Evolutionary conservation across 2,113 vertebrate genomes (phyloP).

Genomic region (Macrotus californicus): DNA sequence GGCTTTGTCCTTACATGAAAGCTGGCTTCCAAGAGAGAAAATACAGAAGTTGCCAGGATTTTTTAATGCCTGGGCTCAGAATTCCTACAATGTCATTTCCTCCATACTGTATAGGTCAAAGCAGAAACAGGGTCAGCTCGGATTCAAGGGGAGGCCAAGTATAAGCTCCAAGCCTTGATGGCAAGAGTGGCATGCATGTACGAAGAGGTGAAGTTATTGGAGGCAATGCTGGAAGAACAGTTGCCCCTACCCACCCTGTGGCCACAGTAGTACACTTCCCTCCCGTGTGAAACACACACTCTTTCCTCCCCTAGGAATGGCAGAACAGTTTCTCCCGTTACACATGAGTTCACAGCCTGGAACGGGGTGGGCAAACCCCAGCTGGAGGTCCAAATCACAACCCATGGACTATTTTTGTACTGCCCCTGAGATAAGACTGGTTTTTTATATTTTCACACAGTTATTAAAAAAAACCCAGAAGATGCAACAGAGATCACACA

Average conservation of each 20-base stretch:
- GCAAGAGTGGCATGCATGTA: background rate
- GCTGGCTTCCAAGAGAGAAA: background rate
- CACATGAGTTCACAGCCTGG: background rate
- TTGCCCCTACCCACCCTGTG: background rate
- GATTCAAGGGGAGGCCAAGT: background rate
- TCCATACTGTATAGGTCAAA: background rate
- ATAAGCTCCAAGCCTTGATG: background rate
- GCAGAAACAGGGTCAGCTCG: background rate
- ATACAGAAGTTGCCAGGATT: background rate
- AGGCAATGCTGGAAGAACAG: background rate
- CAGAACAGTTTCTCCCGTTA: background rate
- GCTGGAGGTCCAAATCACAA: background rate
- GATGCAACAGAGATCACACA: background rate
- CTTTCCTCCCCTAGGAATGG: background rate
- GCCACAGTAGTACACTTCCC: background rate
- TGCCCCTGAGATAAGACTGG: background rate
- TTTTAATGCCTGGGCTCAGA: background rate
- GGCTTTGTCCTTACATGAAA: background rate
- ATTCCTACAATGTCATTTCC: background rate
- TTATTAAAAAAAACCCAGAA: background rate
- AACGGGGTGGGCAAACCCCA: background rate
- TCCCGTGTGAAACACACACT: background rate
- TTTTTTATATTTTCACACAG: conserved; percentile 17
- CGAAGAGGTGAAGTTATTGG: background rate
- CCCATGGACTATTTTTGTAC: background rate